Conservation (phyloP, 2,888 invertebrate genomes). For the Tenthredo mesomela region DNA sequence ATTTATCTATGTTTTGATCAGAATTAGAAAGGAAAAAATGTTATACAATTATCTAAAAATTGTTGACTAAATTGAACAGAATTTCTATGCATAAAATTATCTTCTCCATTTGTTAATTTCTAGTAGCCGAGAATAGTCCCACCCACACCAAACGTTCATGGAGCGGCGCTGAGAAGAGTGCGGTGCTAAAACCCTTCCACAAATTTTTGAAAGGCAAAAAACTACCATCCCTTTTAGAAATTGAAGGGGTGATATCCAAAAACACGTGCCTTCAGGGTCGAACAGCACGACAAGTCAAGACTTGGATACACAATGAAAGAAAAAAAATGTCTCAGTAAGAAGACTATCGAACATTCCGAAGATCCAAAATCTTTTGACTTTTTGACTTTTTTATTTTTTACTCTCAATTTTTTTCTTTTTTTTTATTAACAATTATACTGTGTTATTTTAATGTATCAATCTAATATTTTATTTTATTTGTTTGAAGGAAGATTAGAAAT, state of each 20-base stretch:
- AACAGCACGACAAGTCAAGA: slow-evolving; percentile 55
- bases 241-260: background rate
- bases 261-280: slow-evolving; percentile 46
- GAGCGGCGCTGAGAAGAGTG: slow-evolving; percentile 33
- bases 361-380: too few species aligned
- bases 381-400: too few species aligned
- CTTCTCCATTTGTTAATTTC: background rate
- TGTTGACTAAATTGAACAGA: too few species aligned
- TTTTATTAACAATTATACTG: too few species aligned
- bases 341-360: too few species aligned
- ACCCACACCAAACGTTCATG: background rate
- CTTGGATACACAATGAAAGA: slow-evolving; percentile 56
- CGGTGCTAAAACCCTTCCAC: slow-evolving; percentile 51
- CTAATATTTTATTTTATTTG: too few species aligned
- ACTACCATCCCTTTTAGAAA: slow-evolving; percentile 44
- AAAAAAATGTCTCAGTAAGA: slow-evolving; percentile 20
- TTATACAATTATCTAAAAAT: too few species aligned
- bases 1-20: too few species aligned
- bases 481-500: too few species aligned
- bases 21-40: too few species aligned
- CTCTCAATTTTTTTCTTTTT: too few species aligned
- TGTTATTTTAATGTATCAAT: too few species aligned
- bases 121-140: background rate
- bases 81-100: background rate
- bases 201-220: slow-evolving; percentile 20